Conservation (phyloP, 2,797 vertebrate genomes). For the Tamandua tetradactyla region DNA sequence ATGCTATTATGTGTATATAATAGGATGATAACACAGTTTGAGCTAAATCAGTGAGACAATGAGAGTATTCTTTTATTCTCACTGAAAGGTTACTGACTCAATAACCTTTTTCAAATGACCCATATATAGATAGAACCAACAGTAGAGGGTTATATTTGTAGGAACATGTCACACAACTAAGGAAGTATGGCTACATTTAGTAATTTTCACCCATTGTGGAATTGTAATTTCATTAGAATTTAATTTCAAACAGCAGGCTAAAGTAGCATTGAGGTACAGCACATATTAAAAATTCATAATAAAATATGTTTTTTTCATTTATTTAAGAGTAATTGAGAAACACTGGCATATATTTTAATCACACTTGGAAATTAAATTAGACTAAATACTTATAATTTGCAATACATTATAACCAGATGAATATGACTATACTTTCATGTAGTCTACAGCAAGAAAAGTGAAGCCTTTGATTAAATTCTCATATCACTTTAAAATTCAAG, state of each 20-base stretch:
- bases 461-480: background rate
- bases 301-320: background rate
- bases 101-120: conserved; percentile 17
- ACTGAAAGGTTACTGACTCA: background rate
- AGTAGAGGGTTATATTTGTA: background rate
- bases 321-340: background rate
- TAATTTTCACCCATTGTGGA: conserved; percentile 17
- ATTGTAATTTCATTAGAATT: background rate
- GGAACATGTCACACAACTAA: background rate
- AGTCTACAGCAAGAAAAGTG: background rate
- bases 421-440: background rate
- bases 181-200: background rate
- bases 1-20: background rate
- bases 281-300: background rate
- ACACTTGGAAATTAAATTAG: background rate
- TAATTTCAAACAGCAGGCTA: background rate
- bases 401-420: background rate
- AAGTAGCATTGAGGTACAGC: background rate
- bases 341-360: background rate
- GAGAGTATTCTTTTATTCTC: conserved; percentile 13
- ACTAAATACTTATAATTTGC: background rate
- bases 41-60: background rate
- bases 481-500: background rate
- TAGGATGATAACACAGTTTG: background rate
- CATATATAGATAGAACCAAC: background rate